Evolutionary conservation across 1,140 invertebrate species (phyloP), one percentile per base, ranked within the genome.

Genomic region (Drosophila virilis): DNA sequence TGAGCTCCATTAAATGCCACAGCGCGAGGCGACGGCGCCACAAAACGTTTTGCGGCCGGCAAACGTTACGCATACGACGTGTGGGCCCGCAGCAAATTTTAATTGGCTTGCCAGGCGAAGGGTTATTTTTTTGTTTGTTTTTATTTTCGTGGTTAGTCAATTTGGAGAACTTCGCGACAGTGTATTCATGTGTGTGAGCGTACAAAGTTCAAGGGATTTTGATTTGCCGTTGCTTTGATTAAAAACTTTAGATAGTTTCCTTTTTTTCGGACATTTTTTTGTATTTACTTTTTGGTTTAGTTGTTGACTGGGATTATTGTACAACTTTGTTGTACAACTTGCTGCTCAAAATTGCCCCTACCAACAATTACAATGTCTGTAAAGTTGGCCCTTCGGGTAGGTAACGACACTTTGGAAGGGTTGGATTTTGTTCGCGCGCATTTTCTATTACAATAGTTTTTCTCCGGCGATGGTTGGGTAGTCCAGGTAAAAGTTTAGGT

Each of bases 371-470:
- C 70, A 58, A 22, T 67, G 72, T 74, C 67, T 70, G 59, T 71
- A 75, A 75, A 75, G 67, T 75, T 74, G 45, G 42, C 22, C 42
- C 6, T 35, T 42, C 37, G 70, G 10, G 43, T 13, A 38, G 33
- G 32, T 15, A 32, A 15, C 38, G 51, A 37, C 17, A 46, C 52
- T 48, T 58, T 57, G 52, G 33, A 42, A 55, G 17, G 22, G 42
- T 10, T 43, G 28, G 13, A 13, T 40, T 66, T 57, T 43, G 58
- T 50, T 57, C 58, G 33, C 58, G 66, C 37, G 45, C 58, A 50
- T 74, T 75, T 75, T 70, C 67, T 59, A 75, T 62, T 75, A 64
- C 38, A 75, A 75, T 75, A 71, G 73, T 75, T 71, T 65, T 42
- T 28, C 28, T 28, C 22, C 22, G 22, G 0, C 5, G 22, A 37